These are phyloP conservation scores for Zonitis immaculata DNA, from an alignment of 2,888 invertebrate genomes.

Conservation along the genomic window DNA sequence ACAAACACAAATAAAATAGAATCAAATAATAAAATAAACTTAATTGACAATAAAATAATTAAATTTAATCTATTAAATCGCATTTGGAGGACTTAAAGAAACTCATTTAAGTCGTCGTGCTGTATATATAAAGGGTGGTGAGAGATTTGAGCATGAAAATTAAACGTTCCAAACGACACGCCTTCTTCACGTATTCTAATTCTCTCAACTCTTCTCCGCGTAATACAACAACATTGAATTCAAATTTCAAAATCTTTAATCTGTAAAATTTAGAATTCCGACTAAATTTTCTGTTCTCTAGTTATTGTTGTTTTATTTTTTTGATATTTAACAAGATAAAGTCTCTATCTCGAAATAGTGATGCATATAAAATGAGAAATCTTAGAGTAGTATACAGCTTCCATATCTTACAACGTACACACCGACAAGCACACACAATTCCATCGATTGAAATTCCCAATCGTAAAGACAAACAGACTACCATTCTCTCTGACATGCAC, in stretches of 20 bases:
- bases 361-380: constrained; percentile 1
- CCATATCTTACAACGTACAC: neutral
- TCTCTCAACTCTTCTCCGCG: no score
- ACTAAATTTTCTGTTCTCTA: neutral
- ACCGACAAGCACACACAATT: neutral
- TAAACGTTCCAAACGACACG: neutral
- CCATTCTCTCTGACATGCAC: neutral
- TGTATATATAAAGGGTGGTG: neutral
- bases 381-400: no score
- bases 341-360: constrained; percentile 1
- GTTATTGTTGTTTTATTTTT: neutral
- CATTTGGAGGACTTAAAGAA: neutral
- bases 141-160: neutral
- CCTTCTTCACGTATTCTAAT: neutral
- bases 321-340: neutral
- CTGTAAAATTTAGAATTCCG: neutral
- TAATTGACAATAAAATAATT: no score
- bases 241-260: neutral
- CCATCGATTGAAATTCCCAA: neutral
- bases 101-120: neutral
- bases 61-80: neutral
- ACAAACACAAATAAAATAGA: no score
- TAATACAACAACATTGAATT: neutral
- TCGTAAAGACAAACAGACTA: neutral
- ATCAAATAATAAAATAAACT: no score